Evolutionary conservation across 1,140 invertebrate genomes (phyloP).

Genomic region (Leptestheria dahalacensis): DNA sequence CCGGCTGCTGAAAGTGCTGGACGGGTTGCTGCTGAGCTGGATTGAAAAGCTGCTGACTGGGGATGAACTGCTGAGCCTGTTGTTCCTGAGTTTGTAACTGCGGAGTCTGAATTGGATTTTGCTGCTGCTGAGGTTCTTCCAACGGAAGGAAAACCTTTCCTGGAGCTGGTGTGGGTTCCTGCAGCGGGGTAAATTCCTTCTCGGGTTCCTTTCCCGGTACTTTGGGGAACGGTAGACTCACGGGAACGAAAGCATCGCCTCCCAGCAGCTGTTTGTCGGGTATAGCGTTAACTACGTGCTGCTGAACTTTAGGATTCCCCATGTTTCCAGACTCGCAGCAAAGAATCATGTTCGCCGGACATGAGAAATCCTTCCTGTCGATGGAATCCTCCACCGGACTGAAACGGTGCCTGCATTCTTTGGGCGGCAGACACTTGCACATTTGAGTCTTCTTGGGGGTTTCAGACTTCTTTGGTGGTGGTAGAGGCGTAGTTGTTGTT

Average conservation of each 20-base stretch:
- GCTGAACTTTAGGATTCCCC: not conserved
- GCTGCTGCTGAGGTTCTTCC: not conserved
- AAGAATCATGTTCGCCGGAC: not conserved
- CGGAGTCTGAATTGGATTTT: not conserved
- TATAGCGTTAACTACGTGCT: not conserved
- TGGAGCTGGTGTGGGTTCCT: not conserved
- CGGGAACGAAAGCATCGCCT: not conserved
- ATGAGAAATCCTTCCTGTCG: not conserved
- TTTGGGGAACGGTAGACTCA: slow-evolving; percentile 10
- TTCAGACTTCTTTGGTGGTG: not conserved
- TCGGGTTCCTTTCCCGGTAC: not conserved
- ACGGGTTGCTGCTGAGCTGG: not conserved
- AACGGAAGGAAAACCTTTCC: not conserved
- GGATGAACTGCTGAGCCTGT: not conserved
- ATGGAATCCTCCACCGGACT: no score
- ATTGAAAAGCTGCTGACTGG: not conserved
- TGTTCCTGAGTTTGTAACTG: not conserved
- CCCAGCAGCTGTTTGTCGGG: not conserved
- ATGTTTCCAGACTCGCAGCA: slow-evolving; percentile 7
- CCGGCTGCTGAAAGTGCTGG: not conserved
- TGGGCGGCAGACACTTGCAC: not conserved
- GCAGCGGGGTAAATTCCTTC: not conserved
- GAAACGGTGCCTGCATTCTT: slow-evolving; percentile 6
- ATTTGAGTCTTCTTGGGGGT: no score
- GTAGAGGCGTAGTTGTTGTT: not conserved